phyloP scores from a whole-genome alignment of 2,113 vertebrate species.

The Pseudorasbora parva region DNA sequence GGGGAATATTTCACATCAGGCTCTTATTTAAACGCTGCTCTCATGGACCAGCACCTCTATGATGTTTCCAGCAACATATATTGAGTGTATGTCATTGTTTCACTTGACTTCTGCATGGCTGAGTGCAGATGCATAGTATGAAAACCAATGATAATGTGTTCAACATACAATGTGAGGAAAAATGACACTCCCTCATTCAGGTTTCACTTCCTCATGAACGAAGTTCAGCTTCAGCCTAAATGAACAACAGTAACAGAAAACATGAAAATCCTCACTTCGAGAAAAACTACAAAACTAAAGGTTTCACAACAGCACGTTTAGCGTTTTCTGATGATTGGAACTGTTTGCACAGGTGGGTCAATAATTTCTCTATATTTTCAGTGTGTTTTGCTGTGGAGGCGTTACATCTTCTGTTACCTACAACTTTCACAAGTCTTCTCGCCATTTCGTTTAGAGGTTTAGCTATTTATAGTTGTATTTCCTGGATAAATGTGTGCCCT shows the following conservation, averaged over 20 bases:
- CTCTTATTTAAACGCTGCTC: neutral
- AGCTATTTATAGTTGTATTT: neutral
- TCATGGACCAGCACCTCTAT: neutral
- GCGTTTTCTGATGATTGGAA: neutral
- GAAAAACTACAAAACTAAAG: neutral
- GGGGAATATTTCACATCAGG: neutral
- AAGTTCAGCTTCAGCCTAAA: neutral
- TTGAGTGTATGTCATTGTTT: neutral
- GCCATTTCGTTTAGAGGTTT: neutral
- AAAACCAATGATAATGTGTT: slow-evolving; percentile 14
- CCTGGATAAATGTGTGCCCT: neutral
- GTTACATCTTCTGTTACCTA: neutral
- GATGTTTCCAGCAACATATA: neutral
- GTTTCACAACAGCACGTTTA: neutral
- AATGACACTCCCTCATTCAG: slow-evolving; percentile 18
- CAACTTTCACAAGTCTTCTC: neutral
- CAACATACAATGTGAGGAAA: no score
- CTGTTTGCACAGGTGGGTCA: neutral
- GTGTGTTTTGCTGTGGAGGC: neutral
- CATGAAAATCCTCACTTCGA: neutral
- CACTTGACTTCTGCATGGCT: neutral
- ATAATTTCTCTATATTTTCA: neutral
- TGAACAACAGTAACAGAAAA: neutral
- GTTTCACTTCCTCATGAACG: slow-evolving; percentile 51
- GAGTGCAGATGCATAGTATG: neutral